A percentile compares a stretch with the other conserved stretches of the same genome.
Conservation (phyloP, 2,888 invertebrate species). For the Polymixis lichenea region DNA sequence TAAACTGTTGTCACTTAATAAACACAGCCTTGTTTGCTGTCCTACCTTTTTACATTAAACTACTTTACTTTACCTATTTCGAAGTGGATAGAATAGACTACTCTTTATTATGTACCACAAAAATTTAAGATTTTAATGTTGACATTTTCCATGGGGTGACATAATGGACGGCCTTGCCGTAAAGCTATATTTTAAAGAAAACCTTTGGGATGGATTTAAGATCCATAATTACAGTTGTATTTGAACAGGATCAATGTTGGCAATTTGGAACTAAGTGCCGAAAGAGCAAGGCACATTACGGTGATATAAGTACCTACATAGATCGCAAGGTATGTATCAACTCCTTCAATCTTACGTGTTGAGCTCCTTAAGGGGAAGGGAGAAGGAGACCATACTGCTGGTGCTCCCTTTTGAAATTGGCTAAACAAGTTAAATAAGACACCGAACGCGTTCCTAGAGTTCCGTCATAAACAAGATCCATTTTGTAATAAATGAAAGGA, state of each 20-base stretch:
- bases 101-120: neutral
- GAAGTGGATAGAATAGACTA: neutral
- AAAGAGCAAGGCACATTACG: conserved; percentile 33
- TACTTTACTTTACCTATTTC: neutral
- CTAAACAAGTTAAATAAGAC: neutral
- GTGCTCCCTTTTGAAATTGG: neutral
- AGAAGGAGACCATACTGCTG: no score
- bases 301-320: neutral
- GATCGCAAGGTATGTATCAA: neutral
- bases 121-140: no score
- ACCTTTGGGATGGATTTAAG: neutral
- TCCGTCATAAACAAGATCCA: neutral
- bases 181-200: no score
- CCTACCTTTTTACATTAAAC: neutral
- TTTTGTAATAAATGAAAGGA: neutral
- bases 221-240: conserved; percentile 51
- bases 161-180: no score
- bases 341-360: neutral
- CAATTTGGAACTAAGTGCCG: conserved; percentile 35
- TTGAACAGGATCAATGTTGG: conserved; percentile 55
- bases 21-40: neutral
- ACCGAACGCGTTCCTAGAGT: neutral
- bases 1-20: neutral
- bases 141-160: no score
- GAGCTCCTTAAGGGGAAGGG: no score